These are phyloP conservation scores for Nemopilema nomurai DNA, from an alignment of 30 jellyfish, hydroid and myxozoan genomes.

Conservation along the genomic window DNA sequence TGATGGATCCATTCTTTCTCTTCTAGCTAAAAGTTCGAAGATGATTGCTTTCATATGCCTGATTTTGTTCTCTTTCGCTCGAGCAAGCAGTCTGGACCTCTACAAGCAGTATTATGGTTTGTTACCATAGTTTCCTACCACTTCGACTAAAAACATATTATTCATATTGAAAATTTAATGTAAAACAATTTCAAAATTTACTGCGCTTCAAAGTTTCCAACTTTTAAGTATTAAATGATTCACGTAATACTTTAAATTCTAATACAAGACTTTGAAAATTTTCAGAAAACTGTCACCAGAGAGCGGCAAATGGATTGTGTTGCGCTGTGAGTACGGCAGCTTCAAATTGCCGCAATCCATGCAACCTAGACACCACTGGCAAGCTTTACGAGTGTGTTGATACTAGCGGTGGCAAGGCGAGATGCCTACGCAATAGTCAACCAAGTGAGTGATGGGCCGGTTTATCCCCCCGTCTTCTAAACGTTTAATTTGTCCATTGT, in stretches of 20 bases:
- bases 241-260: too few relatives aligned
- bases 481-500: too few relatives aligned
- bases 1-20: too few relatives aligned
- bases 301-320: slow-evolving; percentile 3
- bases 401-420: not conserved
- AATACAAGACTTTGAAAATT: not conserved
- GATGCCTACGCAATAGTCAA: slow-evolving; percentile 9
- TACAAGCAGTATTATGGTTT: slow-evolving; percentile 7
- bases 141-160: too few relatives aligned
- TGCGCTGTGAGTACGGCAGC: not conserved
- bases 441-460: not conserved
- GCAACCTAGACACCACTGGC: not conserved
- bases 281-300: slow-evolving; percentile 7
- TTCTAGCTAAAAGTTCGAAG: not conserved
- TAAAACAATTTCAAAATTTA: too few relatives aligned
- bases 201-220: too few relatives aligned
- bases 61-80: not conserved
- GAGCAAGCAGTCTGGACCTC: not conserved
- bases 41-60: not conserved
- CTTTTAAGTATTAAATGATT: too few relatives aligned
- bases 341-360: not conserved
- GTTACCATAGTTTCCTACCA: too few relatives aligned
- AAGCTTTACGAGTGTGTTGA: not conserved
- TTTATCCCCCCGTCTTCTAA: not conserved
- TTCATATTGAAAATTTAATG: too few relatives aligned